Percentiles rank a stretch among this genome's conserved stretches.
These are phyloP conservation scores for Sisor rabdophorus DNA, from an alignment of 2,113 vertebrate species.

Conservation along the genomic window DNA sequence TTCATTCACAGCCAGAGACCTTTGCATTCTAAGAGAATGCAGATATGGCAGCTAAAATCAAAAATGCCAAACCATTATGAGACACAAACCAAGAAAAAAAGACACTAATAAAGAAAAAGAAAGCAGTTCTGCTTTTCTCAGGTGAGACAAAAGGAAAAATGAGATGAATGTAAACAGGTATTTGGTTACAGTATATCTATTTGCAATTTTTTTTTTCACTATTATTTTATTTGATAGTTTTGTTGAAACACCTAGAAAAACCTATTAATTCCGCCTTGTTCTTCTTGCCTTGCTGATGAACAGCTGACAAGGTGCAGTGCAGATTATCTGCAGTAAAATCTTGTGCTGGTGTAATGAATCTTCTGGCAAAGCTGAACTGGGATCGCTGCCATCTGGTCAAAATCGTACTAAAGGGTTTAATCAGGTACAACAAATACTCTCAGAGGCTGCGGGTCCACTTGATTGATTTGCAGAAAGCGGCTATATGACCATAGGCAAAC, in stretches of 20 bases:
- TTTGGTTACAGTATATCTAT: no score
- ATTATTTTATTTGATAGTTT: no score
- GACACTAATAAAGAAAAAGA: neutral
- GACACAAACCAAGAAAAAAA: constrained; percentile 22
- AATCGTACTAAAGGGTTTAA: neutral
- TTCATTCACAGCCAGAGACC: constrained; percentile 60
- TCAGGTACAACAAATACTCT: neutral
- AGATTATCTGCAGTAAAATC: constrained; percentile 12
- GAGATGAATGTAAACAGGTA: no score
- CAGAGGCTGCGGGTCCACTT: neutral
- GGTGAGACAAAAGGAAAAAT: no score
- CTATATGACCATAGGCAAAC: neutral
- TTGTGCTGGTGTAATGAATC: constrained; percentile 1
- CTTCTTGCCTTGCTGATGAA: neutral
- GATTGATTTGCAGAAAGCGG: neutral
- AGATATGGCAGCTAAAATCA: constrained; percentile 55
- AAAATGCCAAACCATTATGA: constrained; percentile 48
- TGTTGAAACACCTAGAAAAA: neutral
- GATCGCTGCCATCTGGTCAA: constrained; percentile 13
- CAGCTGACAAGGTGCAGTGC: constrained; percentile 9
- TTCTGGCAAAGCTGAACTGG: neutral
- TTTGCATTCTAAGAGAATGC: constrained; percentile 54
- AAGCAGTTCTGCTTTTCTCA: neutral
- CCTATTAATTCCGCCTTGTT: neutral
- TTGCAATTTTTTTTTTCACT: no score